Conservation (phyloP, 2,888 invertebrate species). For the Eristalis tenax region DNA sequence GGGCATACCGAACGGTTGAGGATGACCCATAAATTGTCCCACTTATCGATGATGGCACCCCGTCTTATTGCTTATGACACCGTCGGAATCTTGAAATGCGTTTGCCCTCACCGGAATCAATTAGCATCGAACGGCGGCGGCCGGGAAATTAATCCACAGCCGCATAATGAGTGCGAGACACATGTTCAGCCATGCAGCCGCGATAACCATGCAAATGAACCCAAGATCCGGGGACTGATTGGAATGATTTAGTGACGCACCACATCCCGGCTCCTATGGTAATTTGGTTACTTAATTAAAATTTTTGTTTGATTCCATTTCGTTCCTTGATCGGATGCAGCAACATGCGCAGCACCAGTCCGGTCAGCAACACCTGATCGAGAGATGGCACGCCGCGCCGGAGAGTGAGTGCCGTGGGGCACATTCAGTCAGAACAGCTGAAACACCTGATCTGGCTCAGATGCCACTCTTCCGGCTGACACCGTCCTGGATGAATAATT, state of each 20-base stretch:
- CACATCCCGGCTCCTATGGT: constrained; percentile 50
- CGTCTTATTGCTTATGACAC: constrained; percentile 30
- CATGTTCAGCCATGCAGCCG: constrained; percentile 58
- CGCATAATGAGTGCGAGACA: constrained; percentile 65
- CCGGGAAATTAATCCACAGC: constrained; percentile 57
- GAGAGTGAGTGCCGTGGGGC: constrained; percentile 2
- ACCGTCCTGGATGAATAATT: constrained; percentile 45
- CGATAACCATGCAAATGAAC: constrained; percentile 64
- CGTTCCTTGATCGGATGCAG: constrained; percentile 35
- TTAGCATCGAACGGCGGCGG: constrained; percentile 65
- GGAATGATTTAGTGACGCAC: constrained; percentile 61
- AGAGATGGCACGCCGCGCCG: constrained; percentile 6
- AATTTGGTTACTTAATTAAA: constrained; percentile 69
- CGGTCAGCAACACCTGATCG: constrained; percentile 32
- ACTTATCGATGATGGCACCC: constrained; percentile 45
- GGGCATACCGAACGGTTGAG: neutral
- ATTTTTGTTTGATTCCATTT: constrained; percentile 4
- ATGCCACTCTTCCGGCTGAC: constrained; percentile 45
- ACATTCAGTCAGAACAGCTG: neutral
- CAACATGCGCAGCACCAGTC: neutral
- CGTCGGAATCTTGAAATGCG: constrained; percentile 62
- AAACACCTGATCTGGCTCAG: constrained; percentile 60
- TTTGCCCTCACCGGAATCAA: constrained; percentile 60
- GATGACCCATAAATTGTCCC: constrained; percentile 53
- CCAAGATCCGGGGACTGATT: constrained; percentile 52